Base-by-base conservation (phyloP, 2,113 vertebrate genomes). In the Neogale vison region DNA sequence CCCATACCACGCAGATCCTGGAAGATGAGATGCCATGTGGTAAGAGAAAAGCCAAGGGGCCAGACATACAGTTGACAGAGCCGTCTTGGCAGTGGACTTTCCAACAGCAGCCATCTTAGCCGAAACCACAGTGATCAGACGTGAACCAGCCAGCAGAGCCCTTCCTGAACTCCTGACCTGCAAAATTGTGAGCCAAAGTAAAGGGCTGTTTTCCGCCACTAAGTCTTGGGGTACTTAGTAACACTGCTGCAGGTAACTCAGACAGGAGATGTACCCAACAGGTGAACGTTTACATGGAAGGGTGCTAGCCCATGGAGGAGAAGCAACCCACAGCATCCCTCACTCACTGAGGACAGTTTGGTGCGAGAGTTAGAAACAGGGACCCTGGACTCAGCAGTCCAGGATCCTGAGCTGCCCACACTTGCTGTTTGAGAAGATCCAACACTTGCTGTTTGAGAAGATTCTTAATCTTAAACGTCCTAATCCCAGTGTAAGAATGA, bases 391-490 rank as follows among this genome's bases (percentile, higher is more conserved):
- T 77, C 71, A 3, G 1, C 23, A 45, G 13, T 31, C 31, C 31
- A 17, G 31, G 14, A 7, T 67, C 12, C 26, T 74, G 52, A 36
- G 59, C 65, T 82, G 10, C 26, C 20, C 5, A 34, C 39, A n/a
- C 65, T 90, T 81, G 18, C 39, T 59, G 17, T 52, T 21, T 26
- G 47, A 89, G 36, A 31, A 79, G 24, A 31, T 83, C 26, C 20
- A 7, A 34, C 39, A n/a, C 65, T 90, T 81, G 18, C 39, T 59
- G 17, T 52, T 21, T 26, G 47, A 89, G 36, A 57, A 84, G n/a
- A 93, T 63, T 93, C 55, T 76, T 85, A 52, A 42, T n/a, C 31
- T 90, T 85, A 72, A 65, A 47, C 77, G 13, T 77, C 50, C 4
- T 63, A 88, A 81, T 36, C 26, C 6, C 47, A 26, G 79, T 67